phyloP scores from a whole-genome alignment of 2,113 vertebrate genomes.

The Illadopsis cleaveri region DNA sequence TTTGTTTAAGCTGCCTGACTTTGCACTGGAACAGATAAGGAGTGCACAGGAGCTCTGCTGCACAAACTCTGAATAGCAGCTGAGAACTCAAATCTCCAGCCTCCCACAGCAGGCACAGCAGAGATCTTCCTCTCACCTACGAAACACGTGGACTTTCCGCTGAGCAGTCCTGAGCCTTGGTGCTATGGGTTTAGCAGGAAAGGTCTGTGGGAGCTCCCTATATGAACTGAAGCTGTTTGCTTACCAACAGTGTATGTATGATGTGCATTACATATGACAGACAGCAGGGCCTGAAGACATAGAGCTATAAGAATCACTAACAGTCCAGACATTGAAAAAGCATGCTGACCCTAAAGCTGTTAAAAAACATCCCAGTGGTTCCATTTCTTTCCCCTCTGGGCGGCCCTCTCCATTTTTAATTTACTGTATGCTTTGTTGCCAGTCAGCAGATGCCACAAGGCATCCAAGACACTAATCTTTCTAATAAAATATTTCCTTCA shows the following conservation, averaged over 20 bases:
- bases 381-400: neutral
- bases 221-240: neutral
- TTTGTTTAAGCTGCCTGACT: neutral
- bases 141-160: neutral
- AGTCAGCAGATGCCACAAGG: neutral
- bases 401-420: conserved; percentile 2
- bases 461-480: conserved; percentile 12
- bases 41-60: neutral
- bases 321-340: conserved; percentile 11
- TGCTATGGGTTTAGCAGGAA: neutral
- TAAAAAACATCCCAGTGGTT: neutral
- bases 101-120: neutral
- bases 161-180: neutral
- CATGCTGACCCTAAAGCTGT: neutral
- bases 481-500: conserved; percentile 41
- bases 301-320: neutral
- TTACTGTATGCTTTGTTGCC: conserved; percentile 22
- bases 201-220: neutral
- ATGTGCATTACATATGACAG: conserved; percentile 9
- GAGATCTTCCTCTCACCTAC: neutral
- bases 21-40: neutral
- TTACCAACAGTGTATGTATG: neutral
- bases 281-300: conserved; percentile 24
- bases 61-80: neutral
- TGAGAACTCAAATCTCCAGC: neutral